These are phyloP conservation scores for Eulithis prunata DNA, from an alignment of 2,888 invertebrate species.

Conservation along the genomic window DNA sequence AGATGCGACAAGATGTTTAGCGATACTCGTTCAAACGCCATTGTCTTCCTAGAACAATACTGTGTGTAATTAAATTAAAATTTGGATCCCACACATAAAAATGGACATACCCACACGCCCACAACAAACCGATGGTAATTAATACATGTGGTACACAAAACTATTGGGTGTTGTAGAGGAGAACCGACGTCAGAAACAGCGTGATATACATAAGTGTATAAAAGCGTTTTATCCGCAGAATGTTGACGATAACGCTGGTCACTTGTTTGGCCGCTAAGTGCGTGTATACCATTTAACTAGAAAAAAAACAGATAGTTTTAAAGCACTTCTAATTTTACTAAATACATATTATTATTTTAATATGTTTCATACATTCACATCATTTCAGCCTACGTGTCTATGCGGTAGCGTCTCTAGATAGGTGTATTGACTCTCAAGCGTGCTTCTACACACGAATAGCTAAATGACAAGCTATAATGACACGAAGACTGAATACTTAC, in stretches of 20 bases:
- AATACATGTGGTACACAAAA: constrained; percentile 47
- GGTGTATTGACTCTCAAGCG: constrained; percentile 7
- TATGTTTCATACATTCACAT: no score
- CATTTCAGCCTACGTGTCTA: no score
- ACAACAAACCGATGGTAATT: constrained; percentile 50
- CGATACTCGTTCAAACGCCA: constrained; percentile 42
- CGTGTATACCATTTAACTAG: no score
- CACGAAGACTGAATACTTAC: constrained; percentile 34
- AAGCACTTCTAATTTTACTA: no score
- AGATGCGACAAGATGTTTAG: constrained; percentile 39
- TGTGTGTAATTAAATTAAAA: constrained; percentile 62
- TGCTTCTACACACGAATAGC: constrained; percentile 39
- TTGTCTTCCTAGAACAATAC: constrained; percentile 63
- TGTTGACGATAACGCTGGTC: no score
- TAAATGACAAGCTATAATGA: no score
- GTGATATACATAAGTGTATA: neutral
- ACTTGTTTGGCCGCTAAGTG: no score
- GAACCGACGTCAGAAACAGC: neutral
- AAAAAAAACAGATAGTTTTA: no score
- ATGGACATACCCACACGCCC: constrained; percentile 51
- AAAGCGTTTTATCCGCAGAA: neutral
- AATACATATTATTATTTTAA: no score
- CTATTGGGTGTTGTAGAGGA: constrained; percentile 35
- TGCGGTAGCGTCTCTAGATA: neutral
- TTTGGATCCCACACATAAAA: constrained; percentile 47